Evolutionary conservation across 92 coral and sea anemone species (phyloP), one percentile per base, ranked within the genome.

Genomic region (Zoanthus sansibaricus): DNA sequence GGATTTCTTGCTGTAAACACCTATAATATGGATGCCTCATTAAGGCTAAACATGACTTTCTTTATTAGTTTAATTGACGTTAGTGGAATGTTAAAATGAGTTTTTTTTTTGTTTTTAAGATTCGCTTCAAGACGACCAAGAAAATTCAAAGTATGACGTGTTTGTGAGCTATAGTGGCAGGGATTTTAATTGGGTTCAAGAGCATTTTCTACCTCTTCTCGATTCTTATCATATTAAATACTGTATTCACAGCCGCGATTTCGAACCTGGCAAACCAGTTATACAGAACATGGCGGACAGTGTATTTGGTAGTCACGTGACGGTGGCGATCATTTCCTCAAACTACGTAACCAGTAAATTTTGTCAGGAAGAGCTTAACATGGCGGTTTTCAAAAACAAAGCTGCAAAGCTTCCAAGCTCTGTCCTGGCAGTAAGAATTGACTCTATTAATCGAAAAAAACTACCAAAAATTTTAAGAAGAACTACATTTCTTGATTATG

Each of bases 341-440:
- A 77, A 85, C 45, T 89, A 89, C 74, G 70, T 89, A 33, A 86
- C 89, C 52, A 89, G 92, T 44, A 89, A 78, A 54, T 85, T 89
- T 64, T 89, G 89, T 58, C 89, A 82, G 32, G 92, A 85, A 52
- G 92, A 89, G 78, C 66, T 89, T 21, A 78, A 69, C 47, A 89
- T 89, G 92, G 92, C 92, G 17, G 72, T 79, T 25, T 88, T 72
- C 62, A 86, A 84, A 68, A 71, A 78, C 30, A 77, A 47, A 9
- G 87, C 84, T 12, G 73, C 51, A 71, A 74, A 85, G 12, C 78
- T 79, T 31, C 84, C 87, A 9, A 49, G 55, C 7, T 79, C 92
- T 0, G 64, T 90, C 16, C 46, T 86, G 6, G 89, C 84, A 47
- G 82, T 90, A 25, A 82, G 52, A 62, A 86, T 90, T 74, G 82